Percentiles rank a stretch among this genome's conserved stretches.
Conservation (phyloP, 1,140 invertebrate species). For the Pseudomyrmex gracilis region DNA sequence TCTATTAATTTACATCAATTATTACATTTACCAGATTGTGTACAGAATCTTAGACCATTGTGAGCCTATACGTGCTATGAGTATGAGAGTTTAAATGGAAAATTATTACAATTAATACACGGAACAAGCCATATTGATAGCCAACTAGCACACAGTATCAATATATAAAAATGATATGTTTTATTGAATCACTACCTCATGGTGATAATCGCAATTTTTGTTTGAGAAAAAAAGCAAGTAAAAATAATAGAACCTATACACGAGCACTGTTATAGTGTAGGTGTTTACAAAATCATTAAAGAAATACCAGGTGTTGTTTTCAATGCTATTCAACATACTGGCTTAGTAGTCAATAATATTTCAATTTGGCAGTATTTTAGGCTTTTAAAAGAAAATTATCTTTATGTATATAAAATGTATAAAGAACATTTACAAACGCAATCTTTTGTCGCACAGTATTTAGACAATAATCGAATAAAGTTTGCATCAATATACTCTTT, state of each 20-base stretch:
- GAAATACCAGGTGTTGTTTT: background rate
- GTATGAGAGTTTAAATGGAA: conserved; percentile 1
- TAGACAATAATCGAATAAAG: background rate
- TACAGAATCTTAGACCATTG: background rate
- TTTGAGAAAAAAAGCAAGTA: background rate
- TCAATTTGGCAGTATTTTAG: background rate
- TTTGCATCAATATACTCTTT: background rate
- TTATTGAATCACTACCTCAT: background rate
- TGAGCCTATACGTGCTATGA: background rate
- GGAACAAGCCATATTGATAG: background rate
- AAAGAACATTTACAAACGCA: background rate
- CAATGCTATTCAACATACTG: background rate
- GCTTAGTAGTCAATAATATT: background rate
- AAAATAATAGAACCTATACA: background rate
- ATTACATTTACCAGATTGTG: background rate
- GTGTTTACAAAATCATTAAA: background rate
- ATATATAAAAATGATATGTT: background rate
- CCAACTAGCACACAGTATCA: background rate
- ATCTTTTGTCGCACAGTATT: background rate
- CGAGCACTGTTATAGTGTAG: conserved; percentile 10
- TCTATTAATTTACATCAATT: conserved; percentile 1
- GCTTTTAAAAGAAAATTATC: background rate
- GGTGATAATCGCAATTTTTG: background rate
- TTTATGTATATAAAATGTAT: background rate
- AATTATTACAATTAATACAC: background rate